Evolutionary conservation across 2,888 invertebrate genomes (phyloP).

Genomic region (Rhamphomyia laevipes): DNA sequence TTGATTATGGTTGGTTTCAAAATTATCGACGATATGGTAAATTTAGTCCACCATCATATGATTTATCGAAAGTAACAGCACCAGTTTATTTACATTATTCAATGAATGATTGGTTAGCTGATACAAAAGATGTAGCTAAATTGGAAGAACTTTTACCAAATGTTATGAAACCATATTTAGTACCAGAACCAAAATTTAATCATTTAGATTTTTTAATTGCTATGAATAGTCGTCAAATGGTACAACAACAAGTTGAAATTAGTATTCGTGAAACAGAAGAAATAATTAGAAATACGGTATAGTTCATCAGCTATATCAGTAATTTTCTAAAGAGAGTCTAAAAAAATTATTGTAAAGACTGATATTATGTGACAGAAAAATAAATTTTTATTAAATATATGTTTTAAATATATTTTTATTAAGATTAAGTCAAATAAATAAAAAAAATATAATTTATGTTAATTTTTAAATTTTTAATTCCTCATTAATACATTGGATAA

Average conservation of each 20-base stretch:
- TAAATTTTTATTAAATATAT: too few species aligned
- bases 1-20: conserved; percentile 27
- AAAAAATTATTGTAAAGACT: too few species aligned
- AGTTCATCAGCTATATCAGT: too few species aligned
- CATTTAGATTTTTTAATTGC: conserved; percentile 37
- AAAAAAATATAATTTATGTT: too few species aligned
- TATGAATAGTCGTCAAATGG: conserved; percentile 17
- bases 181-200: conserved; percentile 38
- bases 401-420: too few species aligned
- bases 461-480: too few species aligned
- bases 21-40: conserved; percentile 28
- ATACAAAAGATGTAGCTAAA: conserved; percentile 39
- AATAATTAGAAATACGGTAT: too few species aligned
- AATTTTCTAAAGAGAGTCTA: too few species aligned
- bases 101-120: conserved; percentile 47
- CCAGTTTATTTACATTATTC: conserved; percentile 39
- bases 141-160: conserved; percentile 38
- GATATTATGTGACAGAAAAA: too few species aligned
- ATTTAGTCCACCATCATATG: conserved; percentile 30
- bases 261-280: conserved; percentile 4
- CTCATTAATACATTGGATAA: too few species aligned
- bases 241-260: conserved; percentile 7
- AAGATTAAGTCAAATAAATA: too few species aligned
- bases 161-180: conserved; percentile 37
- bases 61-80: conserved; percentile 26